Base-by-base conservation (phyloP, 2,888 invertebrate species). In the Cephus nigrinus region DNA sequence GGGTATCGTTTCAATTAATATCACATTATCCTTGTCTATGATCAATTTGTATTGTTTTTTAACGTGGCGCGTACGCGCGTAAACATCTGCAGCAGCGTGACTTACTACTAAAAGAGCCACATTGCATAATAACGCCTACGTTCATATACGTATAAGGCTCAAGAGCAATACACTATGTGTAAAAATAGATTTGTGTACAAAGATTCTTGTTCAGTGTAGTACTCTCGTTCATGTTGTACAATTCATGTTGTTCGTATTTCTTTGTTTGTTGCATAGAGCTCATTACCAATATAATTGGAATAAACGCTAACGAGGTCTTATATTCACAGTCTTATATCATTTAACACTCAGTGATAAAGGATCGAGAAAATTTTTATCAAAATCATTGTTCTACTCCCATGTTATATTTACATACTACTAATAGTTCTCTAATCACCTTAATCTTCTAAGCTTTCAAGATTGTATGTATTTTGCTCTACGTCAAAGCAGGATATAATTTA, bases 31-130 rank as follows among this genome's bases (percentile, higher is more conserved):
- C 81, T 85, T 87, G 83, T 88, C 83, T 85, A 82, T 84, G 83
- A 85, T 82, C 84, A 87, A 88, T 85, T 80, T 87, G 83, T 87
- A 88, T 88, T 86, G 84, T 86, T 80, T 76, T 23, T 55, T 55
- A 55, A 55, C 9, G 55, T 55, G 23, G 55, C 55, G 55, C 55
- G 55, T 55, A 55, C 55, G 55, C 55, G 55, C 55, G 55, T 55
- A 55, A 55, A 55, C 55, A 55, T 55, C 55, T 55, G 55, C 55
- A 55, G 55, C 55, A 55, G 55, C 55, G 9, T 55, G 55, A 55
- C 55, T 55, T 55, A 55, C 55, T 55, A 55, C 55, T 55, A 55
- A 23, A 55, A 9, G 55, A 55, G 55, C 23, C 55, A 23, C 55
- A 23, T 40, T 40, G 40, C 40, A 15, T 40, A 40, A 5, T 15